Evolutionary conservation across 2,797 vertebrate species (phyloP), one percentile per base, ranked within the genome.

Genomic region (Falco biarmicus): DNA sequence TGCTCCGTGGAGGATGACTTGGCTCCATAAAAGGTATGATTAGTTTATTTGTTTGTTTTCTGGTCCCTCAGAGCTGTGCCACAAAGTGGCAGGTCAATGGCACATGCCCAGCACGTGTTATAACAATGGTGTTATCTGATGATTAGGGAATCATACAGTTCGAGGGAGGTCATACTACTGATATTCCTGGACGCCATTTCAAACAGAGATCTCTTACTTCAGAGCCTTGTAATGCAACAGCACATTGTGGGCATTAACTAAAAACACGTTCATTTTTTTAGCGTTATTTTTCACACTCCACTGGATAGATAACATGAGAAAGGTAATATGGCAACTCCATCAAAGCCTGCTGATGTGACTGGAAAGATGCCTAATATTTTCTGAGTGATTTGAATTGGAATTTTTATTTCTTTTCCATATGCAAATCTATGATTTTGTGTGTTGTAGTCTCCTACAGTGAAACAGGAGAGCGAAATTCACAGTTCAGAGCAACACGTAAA

Each of bases 41-140:
- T 89, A 65, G 84, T 75, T 75, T 89, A 60, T 96, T 90, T 95
- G 59, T 96, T 89, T 87, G 82, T 86, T 71, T 95, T 89, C 41
- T 84, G 34, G 80, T 95, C 81, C 80, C 63, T 83, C 75, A 56
- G 91, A 89, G 75, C 83, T 74, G 54, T 93, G 82, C 47, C 76
- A 89, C 65, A 75, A 76, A 93, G 87, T 56, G 68, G 28, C 76
- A 92, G 69, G 60, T 89, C 90, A 79, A 12, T 78, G 82, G 68
- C 88, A 89, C 60, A 41, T 53, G 71, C 50, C 89, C 7, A 11
- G 64, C 83, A 60, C 1, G 1, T 83, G 75, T 31, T 89, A 10
- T 6, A 87, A 43, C 41, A 68, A 37, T 8, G 57, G 59, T 76
- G 74, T 79, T 84, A 24, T 34, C 77, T 8, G 16, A 43, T 87